Percentiles rank a stretch among this genome's conserved stretches.
Conservation (phyloP, 2,888 invertebrate species). For the Drosophila pseudotakahashii region DNA sequence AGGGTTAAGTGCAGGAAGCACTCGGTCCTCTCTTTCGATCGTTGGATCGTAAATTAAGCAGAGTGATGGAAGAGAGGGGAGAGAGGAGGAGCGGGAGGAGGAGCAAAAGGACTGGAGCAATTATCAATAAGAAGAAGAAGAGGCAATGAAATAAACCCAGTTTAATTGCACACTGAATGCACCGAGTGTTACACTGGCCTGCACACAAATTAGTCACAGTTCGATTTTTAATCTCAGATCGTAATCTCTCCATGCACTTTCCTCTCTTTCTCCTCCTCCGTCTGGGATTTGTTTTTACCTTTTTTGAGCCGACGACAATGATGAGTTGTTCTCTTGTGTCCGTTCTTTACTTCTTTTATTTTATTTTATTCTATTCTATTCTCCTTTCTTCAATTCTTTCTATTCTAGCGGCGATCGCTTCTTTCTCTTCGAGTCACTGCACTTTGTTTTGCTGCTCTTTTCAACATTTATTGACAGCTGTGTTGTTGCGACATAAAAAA, state of each 20-base stretch:
- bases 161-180: conserved; percentile 7
- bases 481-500: conserved; percentile 49
- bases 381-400: conserved; percentile 13
- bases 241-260: conserved; percentile 12
- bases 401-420: conserved; percentile 25
- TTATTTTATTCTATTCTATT: neutral
- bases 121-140: conserved; percentile 31
- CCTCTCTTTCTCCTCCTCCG: neutral
- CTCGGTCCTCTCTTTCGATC: conserved; percentile 10
- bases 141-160: conserved; percentile 27
- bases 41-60: conserved; percentile 25
- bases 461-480: conserved; percentile 51
- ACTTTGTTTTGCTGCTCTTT: conserved; percentile 52
- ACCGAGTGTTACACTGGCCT: conserved; percentile 4
- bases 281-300: conserved; percentile 33
- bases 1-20: conserved; percentile 18
- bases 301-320: conserved; percentile 24
- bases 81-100: neutral
- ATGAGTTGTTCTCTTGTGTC: conserved; percentile 21
- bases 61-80: neutral
- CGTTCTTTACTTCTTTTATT: neutral
- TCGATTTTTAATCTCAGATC: conserved; percentile 11
- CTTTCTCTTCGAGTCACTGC: conserved; percentile 55
- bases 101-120: conserved; percentile 29
- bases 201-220: conserved; percentile 10